Conservation (phyloP, 2,888 invertebrate species). For the Epsilonema sp. region DNA sequence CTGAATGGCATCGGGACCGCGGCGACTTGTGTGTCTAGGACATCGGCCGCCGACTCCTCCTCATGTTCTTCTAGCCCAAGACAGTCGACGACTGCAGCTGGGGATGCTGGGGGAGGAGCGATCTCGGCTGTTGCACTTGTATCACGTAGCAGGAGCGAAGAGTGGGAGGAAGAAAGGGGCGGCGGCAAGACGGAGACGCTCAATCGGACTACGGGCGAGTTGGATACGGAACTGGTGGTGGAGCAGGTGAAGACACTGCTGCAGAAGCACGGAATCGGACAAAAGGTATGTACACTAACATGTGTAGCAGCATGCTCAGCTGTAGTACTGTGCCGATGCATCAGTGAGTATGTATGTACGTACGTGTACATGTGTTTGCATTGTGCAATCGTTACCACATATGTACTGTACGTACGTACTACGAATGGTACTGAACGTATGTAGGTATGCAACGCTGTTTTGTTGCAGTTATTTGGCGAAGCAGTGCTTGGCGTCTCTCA, state of each 20-base stretch:
- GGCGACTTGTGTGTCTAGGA: no score
- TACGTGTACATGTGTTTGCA: background rate
- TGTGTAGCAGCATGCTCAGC: background rate
- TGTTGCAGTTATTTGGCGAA: conserved; percentile 68
- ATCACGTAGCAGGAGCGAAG: no score
- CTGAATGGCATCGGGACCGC: conserved; percentile 14
- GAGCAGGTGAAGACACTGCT: conserved; percentile 90
- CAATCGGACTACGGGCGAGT: no score
- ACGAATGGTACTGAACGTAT: background rate
- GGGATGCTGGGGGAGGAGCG: conserved; percentile 7
- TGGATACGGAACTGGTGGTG: conserved; percentile 86
- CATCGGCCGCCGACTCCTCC: no score
- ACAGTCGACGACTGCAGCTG: conserved; percentile 30
- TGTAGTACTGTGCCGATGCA: background rate
- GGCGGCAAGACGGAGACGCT: no score
- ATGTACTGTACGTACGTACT: no score
- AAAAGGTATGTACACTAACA: conserved; percentile 45
- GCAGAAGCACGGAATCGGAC: conserved; percentile 86
- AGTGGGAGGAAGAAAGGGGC: no score
- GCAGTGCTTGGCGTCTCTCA: conserved; percentile 86
- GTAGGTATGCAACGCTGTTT: no score
- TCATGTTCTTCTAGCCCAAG: no score
- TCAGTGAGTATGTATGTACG: background rate
- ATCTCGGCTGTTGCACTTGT: no score
- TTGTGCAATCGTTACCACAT: conserved; percentile 4